phyloP scores from a whole-genome alignment of 1,140 invertebrate species.

The Lithobius niger region DNA sequence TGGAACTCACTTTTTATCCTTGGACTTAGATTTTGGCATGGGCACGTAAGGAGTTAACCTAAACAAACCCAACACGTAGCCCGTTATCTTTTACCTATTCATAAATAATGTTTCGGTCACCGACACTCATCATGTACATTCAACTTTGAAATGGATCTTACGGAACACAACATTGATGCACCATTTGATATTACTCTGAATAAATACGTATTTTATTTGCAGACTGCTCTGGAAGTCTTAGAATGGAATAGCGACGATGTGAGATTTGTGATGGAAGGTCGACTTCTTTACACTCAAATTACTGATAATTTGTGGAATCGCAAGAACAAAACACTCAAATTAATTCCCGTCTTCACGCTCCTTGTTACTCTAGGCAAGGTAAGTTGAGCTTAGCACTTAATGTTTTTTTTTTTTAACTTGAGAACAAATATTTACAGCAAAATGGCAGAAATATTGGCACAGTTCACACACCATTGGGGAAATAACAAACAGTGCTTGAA shows the following conservation, averaged over 20 bases:
- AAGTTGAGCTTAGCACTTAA: too few relatives aligned
- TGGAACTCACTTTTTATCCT: too few relatives aligned
- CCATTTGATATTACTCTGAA: too few relatives aligned
- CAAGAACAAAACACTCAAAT: constrained; percentile 69
- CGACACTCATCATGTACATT: too few relatives aligned
- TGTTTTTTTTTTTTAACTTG: constrained; percentile 35
- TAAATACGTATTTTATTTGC: not conserved
- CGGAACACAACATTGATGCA: too few relatives aligned
- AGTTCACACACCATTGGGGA: not conserved
- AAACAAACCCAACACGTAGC: too few relatives aligned
- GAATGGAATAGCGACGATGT: constrained; percentile 81
- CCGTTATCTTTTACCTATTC: too few relatives aligned
- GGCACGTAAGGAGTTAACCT: too few relatives aligned
- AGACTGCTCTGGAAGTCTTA: constrained; percentile 79
- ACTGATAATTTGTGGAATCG: constrained; percentile 74
- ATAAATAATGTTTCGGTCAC: too few relatives aligned
- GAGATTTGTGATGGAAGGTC: constrained; percentile 71
- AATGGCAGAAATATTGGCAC: constrained; percentile 21
- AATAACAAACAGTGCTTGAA: constrained; percentile 9
- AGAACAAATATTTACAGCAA: constrained; percentile 36
- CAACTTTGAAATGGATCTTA: not conserved
- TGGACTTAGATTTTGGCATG: too few relatives aligned
- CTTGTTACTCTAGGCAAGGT: constrained; percentile 49
- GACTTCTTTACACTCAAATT: constrained; percentile 67
- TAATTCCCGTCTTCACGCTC: constrained; percentile 70